Percentiles rank a stretch among this genome's conserved stretches.
phyloP scores from a whole-genome alignment of 2,797 vertebrate species.

The Molossus alvarezi region DNA sequence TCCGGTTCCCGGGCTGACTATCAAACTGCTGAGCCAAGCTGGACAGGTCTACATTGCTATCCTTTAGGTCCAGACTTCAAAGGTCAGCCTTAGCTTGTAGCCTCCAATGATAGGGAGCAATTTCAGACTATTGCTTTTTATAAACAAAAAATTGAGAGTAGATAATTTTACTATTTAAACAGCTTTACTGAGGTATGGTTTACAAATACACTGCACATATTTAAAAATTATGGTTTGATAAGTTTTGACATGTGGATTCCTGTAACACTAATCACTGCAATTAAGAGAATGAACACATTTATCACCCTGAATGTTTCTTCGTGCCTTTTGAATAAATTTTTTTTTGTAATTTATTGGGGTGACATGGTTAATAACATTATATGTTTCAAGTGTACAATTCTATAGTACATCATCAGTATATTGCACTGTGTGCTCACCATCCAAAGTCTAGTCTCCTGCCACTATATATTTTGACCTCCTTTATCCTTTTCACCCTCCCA shows the following conservation, averaged over 20 bases:
- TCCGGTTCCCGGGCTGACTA: too few species aligned
- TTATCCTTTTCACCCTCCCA: neutral
- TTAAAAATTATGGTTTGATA: conserved; percentile 65
- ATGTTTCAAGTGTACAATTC: neutral
- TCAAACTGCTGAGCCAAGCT: too few species aligned
- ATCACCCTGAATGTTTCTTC: conserved; percentile 64
- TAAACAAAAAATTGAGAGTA: conserved; percentile 46
- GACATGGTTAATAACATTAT: neutral
- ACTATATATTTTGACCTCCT: neutral
- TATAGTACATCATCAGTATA: neutral
- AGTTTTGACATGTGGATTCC: conserved; percentile 42
- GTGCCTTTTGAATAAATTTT: conserved; percentile 66
- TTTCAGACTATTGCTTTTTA: conserved; percentile 55
- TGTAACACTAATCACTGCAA: conserved; percentile 17
- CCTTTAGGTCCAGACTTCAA: neutral
- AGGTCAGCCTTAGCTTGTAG: neutral
- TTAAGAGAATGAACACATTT: conserved; percentile 48
- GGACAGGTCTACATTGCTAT: neutral
- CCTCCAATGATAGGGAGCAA: neutral
- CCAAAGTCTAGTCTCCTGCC: neutral
- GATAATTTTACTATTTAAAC: conserved; percentile 56
- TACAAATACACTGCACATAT: conserved; percentile 15
- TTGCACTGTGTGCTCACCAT: neutral
- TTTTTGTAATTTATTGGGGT: neutral
- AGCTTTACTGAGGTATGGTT: conserved; percentile 54